A percentile compares a stretch with the other conserved stretches of the same genome.
phyloP scores from a whole-genome alignment of 2,888 invertebrate genomes.

The Helicoverpa assulta region DNA sequence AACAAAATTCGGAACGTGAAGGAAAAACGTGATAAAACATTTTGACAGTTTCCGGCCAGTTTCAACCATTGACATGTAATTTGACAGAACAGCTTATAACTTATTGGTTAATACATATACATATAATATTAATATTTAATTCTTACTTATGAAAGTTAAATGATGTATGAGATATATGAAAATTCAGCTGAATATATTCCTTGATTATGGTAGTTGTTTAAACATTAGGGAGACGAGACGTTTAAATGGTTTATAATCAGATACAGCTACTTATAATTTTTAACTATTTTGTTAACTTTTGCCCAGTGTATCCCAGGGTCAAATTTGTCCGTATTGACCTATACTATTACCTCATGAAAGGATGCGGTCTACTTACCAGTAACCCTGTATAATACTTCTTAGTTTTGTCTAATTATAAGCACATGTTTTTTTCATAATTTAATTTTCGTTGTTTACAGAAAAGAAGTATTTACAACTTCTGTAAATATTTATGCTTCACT shows the following conservation, averaged over 20 bases:
- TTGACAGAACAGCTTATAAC: background rate
- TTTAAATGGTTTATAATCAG: background rate
- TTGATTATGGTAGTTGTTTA: background rate
- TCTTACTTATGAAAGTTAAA: slow-evolving; percentile 28
- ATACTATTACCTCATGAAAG: too few relatives aligned
- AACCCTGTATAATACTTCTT: too few relatives aligned
- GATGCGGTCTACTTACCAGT: too few relatives aligned
- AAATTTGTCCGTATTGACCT: too few relatives aligned
- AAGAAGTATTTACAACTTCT: too few relatives aligned
- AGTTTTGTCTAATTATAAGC: too few relatives aligned
- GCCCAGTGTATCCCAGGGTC: too few relatives aligned
- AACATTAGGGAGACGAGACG: background rate
- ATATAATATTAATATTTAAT: background rate
- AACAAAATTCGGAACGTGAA: slow-evolving; percentile 22
- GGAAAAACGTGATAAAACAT: slow-evolving; percentile 25
- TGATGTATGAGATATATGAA: slow-evolving; percentile 4
- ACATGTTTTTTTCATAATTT: too few relatives aligned
- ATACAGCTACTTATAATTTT: too few relatives aligned
- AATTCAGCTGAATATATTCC: background rate
- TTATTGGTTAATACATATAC: slow-evolving; percentile 2
- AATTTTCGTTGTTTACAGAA: too few relatives aligned
- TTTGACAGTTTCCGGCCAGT: slow-evolving; percentile 12
- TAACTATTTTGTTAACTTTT: too few relatives aligned
- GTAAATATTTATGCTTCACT: too few relatives aligned
- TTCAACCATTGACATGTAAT: slow-evolving; percentile 11